Conservation (phyloP, 2,113 vertebrate genomes). For the Dromas ardeola region DNA sequence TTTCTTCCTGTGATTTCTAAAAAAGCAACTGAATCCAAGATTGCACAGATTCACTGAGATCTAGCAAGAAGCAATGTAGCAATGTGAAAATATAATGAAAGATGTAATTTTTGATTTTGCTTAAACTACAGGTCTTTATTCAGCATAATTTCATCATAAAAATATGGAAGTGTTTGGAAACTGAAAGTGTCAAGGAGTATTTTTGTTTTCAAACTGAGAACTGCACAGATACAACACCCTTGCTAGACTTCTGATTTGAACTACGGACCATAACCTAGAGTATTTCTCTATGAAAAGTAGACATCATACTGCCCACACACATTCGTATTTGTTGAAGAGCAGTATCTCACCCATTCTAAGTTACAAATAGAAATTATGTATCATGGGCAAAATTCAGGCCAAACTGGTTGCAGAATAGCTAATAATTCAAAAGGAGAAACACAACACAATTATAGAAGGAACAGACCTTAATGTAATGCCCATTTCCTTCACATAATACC, state of each 20-base stretch:
- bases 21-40: background rate
- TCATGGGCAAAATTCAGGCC: background rate
- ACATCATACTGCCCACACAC: background rate
- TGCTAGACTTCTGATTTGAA: background rate
- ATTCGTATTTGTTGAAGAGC: background rate
- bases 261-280: background rate
- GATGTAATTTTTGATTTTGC: background rate
- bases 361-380: background rate
- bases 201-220: background rate
- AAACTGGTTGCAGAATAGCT: background rate
- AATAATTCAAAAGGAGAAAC: background rate
- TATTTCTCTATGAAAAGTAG: background rate
- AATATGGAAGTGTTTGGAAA: background rate
- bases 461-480: background rate
- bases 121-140: background rate
- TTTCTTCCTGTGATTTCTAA: background rate
- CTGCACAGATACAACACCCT: background rate
- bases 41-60: background rate
- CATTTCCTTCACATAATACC: background rate
- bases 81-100: background rate
- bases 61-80: background rate
- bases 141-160: background rate
- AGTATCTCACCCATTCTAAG: background rate
- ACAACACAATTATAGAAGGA: background rate
- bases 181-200: background rate